Evolutionary conservation across 2,797 vertebrate genomes (phyloP).

Genomic region (Tiaroga cobitis): DNA sequence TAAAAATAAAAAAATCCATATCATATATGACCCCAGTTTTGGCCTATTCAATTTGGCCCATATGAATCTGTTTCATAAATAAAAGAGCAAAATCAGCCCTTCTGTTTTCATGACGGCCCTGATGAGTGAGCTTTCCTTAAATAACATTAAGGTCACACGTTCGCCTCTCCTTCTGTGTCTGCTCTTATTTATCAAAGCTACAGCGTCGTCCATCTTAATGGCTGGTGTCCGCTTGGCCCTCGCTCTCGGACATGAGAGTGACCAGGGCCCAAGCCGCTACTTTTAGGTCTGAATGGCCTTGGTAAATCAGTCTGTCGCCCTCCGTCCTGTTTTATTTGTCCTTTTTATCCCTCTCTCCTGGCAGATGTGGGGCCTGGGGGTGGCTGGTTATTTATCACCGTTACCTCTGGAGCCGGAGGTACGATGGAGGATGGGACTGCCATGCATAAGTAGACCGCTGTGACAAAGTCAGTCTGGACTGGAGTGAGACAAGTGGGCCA

Average conservation of each 20-base stretch:
- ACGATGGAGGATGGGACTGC: conserved; percentile 66
- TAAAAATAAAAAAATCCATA: no score
- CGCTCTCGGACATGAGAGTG: conserved; percentile 16
- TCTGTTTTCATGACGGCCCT: neutral
- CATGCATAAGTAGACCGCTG: conserved; percentile 54
- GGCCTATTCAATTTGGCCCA: neutral
- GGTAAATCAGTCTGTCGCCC: conserved; percentile 75
- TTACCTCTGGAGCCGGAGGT: conserved; percentile 69
- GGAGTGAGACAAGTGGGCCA: conserved; percentile 2
- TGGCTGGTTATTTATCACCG: conserved; percentile 77
- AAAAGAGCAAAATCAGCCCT: neutral
- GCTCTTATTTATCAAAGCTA: conserved; percentile 20
- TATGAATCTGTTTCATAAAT: neutral
- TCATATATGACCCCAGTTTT: neutral
- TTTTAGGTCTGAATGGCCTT: conserved; percentile 70
- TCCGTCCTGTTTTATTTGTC: conserved; percentile 68
- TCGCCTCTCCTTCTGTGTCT: neutral
- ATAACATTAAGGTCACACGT: neutral
- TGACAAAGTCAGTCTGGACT: conserved; percentile 28
- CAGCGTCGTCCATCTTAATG: neutral
- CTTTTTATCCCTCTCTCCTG: conserved; percentile 67
- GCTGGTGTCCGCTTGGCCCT: neutral
- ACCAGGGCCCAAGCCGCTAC: conserved; percentile 62
- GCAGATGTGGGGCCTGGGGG: conserved; percentile 69
- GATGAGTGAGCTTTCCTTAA: conserved; percentile 7